Evolutionary conservation across 2,797 vertebrate species (phyloP), one percentile per base, ranked within the genome.

Genomic region (Meda fulgida): DNA sequence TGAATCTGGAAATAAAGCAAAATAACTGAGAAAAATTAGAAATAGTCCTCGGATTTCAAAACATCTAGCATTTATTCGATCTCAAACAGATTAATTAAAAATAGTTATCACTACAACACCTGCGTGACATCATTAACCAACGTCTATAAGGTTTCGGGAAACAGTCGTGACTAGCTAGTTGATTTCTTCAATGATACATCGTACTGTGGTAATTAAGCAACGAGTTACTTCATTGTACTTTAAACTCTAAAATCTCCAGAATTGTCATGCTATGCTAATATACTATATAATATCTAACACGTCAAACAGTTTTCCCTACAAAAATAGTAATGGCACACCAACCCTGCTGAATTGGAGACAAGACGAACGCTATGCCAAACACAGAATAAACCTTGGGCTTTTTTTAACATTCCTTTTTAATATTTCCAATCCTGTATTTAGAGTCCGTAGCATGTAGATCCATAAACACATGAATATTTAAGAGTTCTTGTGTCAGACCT

Each of bases 401-500:
- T 26, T 66, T 48, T 85, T 13, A 38, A 34, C 43, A 43, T 71
- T 78, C 21, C 7, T 16, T 48, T 65, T 60, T 26, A 70, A 53
- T n/a, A 36, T 78, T 71, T 19, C 69, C 18, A 67, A n/a, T 51
- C 38, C 60, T 65, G 10, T 13, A 8, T 38, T 69, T 38, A 34
- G 18, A 75, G 36, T 51, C n/a, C 0, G n/a, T 73, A 18, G 53
- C 38, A 70, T 18, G n/a, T 40, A 71, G 81, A 86, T 77, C 75
- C 63, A 77, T 34, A 65, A 80, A 80, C 7, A 31, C 21, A 79
- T 75, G 70, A 71, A 82, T 72, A 67, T 80, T 82, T 46, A 84
- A 83, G 78, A 79, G 40, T 83, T 70, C 53, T 84, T 76, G 19
- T 60, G 65, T 70, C 66, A 84, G 65, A 75, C 65, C 81, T 76